Evolutionary conservation across 2,797 vertebrate species (phyloP).

Genomic region (Trematomus bernacchii): DNA sequence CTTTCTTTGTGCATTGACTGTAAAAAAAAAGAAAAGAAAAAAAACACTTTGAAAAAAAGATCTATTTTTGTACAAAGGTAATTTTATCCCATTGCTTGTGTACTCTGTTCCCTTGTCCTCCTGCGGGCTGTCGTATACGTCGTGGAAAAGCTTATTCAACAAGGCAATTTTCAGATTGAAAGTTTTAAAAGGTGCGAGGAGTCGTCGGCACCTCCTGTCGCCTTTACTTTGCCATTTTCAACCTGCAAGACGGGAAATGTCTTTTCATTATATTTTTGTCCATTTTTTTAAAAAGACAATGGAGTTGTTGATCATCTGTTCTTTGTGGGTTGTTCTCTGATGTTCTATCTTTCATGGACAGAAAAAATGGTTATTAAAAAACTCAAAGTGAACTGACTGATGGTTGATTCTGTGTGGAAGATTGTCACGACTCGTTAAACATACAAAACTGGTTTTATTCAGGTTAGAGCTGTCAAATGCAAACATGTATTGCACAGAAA

Average conservation of each 20-base stretch:
- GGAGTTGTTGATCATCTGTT: slow-evolving; percentile 80
- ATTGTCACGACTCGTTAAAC: slow-evolving; percentile 16
- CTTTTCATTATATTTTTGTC: slow-evolving; percentile 79
- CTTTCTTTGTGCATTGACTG: slow-evolving; percentile 81
- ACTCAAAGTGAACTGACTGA: slow-evolving; percentile 36
- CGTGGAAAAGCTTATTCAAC: slow-evolving; percentile 76
- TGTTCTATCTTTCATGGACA: slow-evolving; percentile 86
- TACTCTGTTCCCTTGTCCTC: slow-evolving; percentile 81
- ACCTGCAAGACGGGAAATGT: slow-evolving; percentile 71
- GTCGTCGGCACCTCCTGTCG: slow-evolving; percentile 68
- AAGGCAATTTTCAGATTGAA: slow-evolving; percentile 61
- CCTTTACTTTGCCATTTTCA: slow-evolving; percentile 77
- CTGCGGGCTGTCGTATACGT: slow-evolving; percentile 84
- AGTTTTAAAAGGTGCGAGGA: slow-evolving; percentile 41
- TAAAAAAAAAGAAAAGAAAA: slow-evolving; percentile 73
- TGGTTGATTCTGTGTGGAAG: slow-evolving; percentile 14
- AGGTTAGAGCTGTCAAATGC: slow-evolving; percentile 65
- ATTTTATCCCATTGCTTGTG: slow-evolving; percentile 94
- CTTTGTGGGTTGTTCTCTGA: slow-evolving; percentile 86
- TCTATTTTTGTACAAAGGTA: slow-evolving; percentile 99
- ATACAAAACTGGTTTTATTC: slow-evolving; percentile 82
- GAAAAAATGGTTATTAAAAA: slow-evolving; percentile 82
- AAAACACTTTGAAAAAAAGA: slow-evolving; percentile 88
- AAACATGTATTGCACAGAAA: slow-evolving; percentile 62
- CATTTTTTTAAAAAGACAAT: slow-evolving; percentile 77